A percentile compares a stretch with the other conserved stretches of the same genome.
These are phyloP conservation scores for Antitype chi DNA, from an alignment of 2,888 invertebrate species.

Conservation along the genomic window DNA sequence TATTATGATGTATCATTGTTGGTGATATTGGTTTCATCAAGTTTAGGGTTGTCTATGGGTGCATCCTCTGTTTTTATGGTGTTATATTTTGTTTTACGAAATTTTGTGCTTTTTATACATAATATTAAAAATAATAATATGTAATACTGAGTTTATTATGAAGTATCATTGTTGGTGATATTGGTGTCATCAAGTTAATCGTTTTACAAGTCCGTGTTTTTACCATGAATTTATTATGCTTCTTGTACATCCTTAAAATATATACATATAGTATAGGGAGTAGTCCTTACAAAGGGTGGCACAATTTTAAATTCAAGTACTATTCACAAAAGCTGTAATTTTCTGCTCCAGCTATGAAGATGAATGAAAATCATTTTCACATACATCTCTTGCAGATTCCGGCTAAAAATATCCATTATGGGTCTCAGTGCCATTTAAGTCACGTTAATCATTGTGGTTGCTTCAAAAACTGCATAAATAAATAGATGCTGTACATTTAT, in stretches of 20 bases:
- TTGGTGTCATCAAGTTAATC: too few species aligned
- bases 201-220: too few species aligned
- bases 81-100: neutral
- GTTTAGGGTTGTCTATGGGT: neutral
- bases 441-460: slow-evolving; percentile 36
- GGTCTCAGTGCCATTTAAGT: slow-evolving; percentile 23
- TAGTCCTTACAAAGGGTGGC: neutral
- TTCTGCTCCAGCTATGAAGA: slow-evolving; percentile 4
- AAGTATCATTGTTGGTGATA: too few species aligned
- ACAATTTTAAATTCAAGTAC: neutral
- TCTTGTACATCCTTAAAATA: neutral
- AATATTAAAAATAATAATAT: too few species aligned
- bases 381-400: neutral
- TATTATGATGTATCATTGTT: slow-evolving; percentile 26
- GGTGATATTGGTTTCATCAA: slow-evolving; percentile 9
- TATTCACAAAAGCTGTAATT: neutral
- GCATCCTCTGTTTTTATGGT: neutral
- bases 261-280: neutral
- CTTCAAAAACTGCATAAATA: slow-evolving; percentile 50
- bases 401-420: slow-evolving; percentile 20
- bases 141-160: too few species aligned
- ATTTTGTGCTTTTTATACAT: too few species aligned
- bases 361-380: neutral
- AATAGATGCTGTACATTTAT: slow-evolving; percentile 26
- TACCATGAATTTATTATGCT: neutral